Base-by-base conservation (phyloP, 1,140 invertebrate genomes). In the Plectrocnemia conspersa region DNA sequence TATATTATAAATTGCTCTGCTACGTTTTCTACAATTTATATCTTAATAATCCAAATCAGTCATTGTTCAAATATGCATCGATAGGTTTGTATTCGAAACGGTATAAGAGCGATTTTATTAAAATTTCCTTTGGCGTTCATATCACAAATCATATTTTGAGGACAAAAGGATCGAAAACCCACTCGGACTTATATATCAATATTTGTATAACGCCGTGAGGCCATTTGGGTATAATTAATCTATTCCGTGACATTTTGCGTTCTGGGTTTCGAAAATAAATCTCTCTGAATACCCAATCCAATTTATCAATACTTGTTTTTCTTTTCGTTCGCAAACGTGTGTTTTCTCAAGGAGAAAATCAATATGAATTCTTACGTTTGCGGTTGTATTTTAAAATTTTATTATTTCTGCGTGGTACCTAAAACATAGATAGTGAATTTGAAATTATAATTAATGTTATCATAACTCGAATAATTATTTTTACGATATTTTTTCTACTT, bases 301-400 rank as follows among this genome's bases (percentile, higher is more conserved):
- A 50, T 50, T 50, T 50, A 50, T 50, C 47, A 50, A 50, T 38
- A 13, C 47, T 16, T 50, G 33, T 50, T 50, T 50, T 50, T 50
- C 47, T 50, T 50, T 15, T n/a, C n/a, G 21, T 40, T 9, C 16
- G 16, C n/a, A 36, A 7, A 13, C 16, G 33, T 40, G 13, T 40
- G 36, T n/a, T n/a, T n/a, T n/a, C 16, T 18, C 11, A 19, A 2
- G 11, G 4, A 10, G 13, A 16, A 5, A 5, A n/a, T n/a, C n/a
- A 40, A 40, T 40, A 40, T 40, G 36, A 40, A 7, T 40, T 5
- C 3, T 18, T 40, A 18, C 16, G n/a, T n/a, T n/a, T n/a, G n/a
- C n/a, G n/a, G n/a, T n/a, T n/a, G n/a, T n/a, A n/a, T n/a, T n/a
- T n/a, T n/a, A n/a, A n/a, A n/a, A n/a, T n/a, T n/a, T n/a, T n/a